phyloP scores from a whole-genome alignment of 2,888 invertebrate genomes.

The Molanna angustata region DNA sequence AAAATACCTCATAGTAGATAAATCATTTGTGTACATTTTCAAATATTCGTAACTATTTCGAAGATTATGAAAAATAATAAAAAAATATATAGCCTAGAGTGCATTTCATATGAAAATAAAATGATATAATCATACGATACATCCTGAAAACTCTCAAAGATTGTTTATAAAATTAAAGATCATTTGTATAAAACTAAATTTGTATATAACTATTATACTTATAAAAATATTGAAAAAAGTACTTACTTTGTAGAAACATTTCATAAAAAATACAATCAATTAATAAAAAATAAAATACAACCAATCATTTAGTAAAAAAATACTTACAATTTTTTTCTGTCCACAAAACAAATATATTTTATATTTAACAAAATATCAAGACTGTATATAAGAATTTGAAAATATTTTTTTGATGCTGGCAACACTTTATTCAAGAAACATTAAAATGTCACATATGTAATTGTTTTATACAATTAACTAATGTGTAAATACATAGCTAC shows the following conservation, averaged over 20 bases:
- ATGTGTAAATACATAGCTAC: too few relatives aligned
- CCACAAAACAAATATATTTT: neutral
- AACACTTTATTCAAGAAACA: neutral
- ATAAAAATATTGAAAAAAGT: neutral
- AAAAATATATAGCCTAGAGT: too few relatives aligned
- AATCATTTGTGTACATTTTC: too few relatives aligned
- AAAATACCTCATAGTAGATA: too few relatives aligned
- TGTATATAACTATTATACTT: neutral
- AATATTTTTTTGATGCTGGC: neutral
- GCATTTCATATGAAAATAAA: too few relatives aligned
- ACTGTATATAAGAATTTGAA: neutral
- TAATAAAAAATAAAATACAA: neutral
- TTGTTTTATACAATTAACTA: neutral
- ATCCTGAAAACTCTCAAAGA: too few relatives aligned
- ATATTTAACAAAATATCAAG: neutral
- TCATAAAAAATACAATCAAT: neutral
- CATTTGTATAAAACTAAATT: too few relatives aligned
- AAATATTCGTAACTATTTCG: too few relatives aligned
- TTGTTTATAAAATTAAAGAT: too few relatives aligned
- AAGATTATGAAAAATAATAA: too few relatives aligned
- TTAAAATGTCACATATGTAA: neutral
- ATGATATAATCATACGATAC: too few relatives aligned
- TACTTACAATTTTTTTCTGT: neutral
- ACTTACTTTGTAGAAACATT: neutral
- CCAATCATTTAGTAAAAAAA: neutral